Conservation (phyloP, 2,888 invertebrate species). For the Noctuana brunneofusca region DNA sequence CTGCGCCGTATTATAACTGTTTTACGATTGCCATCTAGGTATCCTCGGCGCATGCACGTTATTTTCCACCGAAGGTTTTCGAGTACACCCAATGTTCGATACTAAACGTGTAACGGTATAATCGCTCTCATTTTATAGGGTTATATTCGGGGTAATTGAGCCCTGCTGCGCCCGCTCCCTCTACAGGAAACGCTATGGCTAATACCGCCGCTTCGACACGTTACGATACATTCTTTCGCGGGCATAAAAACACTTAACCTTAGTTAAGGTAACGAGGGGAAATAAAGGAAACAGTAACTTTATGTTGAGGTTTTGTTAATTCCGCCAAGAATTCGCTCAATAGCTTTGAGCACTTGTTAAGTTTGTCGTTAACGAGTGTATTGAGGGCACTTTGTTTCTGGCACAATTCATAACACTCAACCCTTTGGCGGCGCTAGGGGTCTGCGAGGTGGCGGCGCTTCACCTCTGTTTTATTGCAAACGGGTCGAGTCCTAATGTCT, state of each 20-base stretch:
- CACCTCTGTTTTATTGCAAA: slow-evolving; percentile 52
- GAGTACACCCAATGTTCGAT: slow-evolving; percentile 60
- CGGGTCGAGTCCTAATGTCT: slow-evolving; percentile 44
- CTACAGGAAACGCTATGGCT: slow-evolving; percentile 50
- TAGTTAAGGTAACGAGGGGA: slow-evolving; percentile 26
- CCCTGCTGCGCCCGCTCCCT: slow-evolving; percentile 48
- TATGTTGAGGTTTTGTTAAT: slow-evolving; percentile 32
- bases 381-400: slow-evolving; percentile 26
- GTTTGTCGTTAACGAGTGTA: slow-evolving; percentile 26
- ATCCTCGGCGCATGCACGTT: slow-evolving; percentile 62
- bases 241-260: slow-evolving; percentile 31
- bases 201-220: slow-evolving; percentile 52
- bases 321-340: slow-evolving; percentile 25
- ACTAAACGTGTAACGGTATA: slow-evolving; percentile 64
- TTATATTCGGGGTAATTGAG: slow-evolving; percentile 67
- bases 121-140: slow-evolving; percentile 61
- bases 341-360: slow-evolving; percentile 22
- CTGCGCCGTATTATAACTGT: slow-evolving; percentile 73
- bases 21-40: slow-evolving; percentile 68
- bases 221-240: slow-evolving; percentile 47
- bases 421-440: slow-evolving; percentile 26
- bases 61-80: slow-evolving; percentile 55
- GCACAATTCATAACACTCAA: slow-evolving; percentile 18
- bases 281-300: slow-evolving; percentile 37
- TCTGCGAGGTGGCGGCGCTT: slow-evolving; percentile 25